phyloP scores from a whole-genome alignment of 2,888 invertebrate species.

The Drosophila histrio region DNA sequence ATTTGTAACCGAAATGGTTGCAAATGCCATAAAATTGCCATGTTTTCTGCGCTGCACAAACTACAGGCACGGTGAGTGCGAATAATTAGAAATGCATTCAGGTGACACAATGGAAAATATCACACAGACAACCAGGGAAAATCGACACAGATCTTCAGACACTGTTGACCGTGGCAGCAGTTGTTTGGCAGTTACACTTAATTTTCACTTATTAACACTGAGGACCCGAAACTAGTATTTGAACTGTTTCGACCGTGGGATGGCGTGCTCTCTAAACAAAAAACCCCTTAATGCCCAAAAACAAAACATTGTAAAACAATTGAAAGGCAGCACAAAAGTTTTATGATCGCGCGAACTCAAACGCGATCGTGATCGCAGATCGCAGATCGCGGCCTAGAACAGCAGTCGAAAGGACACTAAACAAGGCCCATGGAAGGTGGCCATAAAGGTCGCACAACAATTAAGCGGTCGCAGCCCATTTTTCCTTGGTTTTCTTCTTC shows the following conservation, averaged over 20 bases:
- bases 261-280: constrained; percentile 63
- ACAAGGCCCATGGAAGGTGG: constrained; percentile 42
- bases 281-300: constrained; percentile 75
- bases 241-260: constrained; percentile 41
- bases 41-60: constrained; percentile 11
- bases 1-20: not conserved
- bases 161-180: not conserved
- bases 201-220: constrained; percentile 65
- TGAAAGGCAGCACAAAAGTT: constrained; percentile 63
- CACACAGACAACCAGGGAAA: constrained; percentile 39
- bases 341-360: constrained; percentile 49
- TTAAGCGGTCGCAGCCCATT: constrained; percentile 64
- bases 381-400: constrained; percentile 45
- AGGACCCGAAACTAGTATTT: constrained; percentile 2
- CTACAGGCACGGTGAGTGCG: constrained; percentile 25
- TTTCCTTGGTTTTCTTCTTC: constrained; percentile 24
- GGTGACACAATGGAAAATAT: constrained; percentile 54
- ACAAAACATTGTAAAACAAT: constrained; percentile 70
- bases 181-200: constrained; percentile 43
- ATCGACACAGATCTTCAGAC: constrained; percentile 22
- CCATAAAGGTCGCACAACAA: constrained; percentile 71
- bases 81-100: constrained; percentile 69
- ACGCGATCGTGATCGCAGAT: constrained; percentile 1
- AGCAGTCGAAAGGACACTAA: constrained; percentile 60
- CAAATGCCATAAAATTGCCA: constrained; percentile 25